Evolutionary conservation across 2,113 vertebrate species (phyloP).

Genomic region (Taurulus bubalis): DNA sequence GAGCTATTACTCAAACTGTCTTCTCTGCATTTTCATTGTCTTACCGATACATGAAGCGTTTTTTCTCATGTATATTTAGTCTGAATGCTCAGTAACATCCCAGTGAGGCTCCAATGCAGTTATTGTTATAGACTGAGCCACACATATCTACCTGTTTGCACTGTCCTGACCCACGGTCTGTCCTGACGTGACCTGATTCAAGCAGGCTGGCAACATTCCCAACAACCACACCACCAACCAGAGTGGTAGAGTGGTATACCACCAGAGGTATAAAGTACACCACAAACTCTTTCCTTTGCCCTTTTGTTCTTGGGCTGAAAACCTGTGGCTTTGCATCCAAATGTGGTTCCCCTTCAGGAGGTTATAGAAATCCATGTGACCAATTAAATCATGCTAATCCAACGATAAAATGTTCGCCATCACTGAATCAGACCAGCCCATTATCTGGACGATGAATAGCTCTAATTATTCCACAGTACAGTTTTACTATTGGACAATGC

Average conservation of each 20-base stretch:
- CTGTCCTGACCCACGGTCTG: not conserved
- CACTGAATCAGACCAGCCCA: not conserved
- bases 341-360: not conserved
- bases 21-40: not conserved
- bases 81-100: not conserved
- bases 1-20: not conserved
- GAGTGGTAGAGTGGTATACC: no score
- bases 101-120: not conserved
- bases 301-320: not conserved
- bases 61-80: not conserved
- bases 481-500: not conserved
- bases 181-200: slow-evolving; percentile 13
- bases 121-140: slow-evolving; percentile 12
- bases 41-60: not conserved
- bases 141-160: slow-evolving; percentile 17
- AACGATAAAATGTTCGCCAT: not conserved
- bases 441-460: not conserved
- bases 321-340: slow-evolving; percentile 13
- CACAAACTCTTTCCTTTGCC: not conserved
- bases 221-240: slow-evolving; percentile 3
- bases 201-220: slow-evolving; percentile 12
- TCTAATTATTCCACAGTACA: not conserved
- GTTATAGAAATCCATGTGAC: not conserved
- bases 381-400: not conserved
- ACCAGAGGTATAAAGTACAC: not conserved